Evolutionary conservation across 2,113 vertebrate species (phyloP).

Genomic region (Steatornis caripensis): DNA sequence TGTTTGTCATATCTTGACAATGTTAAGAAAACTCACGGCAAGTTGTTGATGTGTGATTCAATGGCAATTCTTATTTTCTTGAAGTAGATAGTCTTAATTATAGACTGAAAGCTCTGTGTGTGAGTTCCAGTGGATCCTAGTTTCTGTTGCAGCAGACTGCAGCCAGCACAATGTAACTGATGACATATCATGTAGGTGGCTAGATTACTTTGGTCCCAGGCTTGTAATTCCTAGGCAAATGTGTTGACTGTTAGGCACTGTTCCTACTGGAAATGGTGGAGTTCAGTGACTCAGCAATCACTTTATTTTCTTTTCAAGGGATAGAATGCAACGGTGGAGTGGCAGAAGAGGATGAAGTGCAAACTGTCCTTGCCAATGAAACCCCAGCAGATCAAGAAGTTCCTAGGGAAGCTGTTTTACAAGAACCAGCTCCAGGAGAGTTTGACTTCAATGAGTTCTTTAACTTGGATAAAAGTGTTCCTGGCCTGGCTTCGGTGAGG

Average conservation of each 20-base stretch:
- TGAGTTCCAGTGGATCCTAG: background rate
- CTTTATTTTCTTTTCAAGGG: slow-evolving; percentile 43
- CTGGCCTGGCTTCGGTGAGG: slow-evolving; percentile 96
- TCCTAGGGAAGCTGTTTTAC: slow-evolving; percentile 82
- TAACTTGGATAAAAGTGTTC: slow-evolving; percentile 96
- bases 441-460: slow-evolving; percentile 99
- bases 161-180: background rate
- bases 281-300: background rate
- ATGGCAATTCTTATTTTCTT: background rate
- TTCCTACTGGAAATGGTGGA: background rate
- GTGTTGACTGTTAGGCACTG: background rate
- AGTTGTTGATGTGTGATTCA: background rate
- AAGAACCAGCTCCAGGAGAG: slow-evolving; percentile 87
- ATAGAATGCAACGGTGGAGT: slow-evolving; percentile 90
- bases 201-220: background rate
- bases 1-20: background rate
- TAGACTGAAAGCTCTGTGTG: background rate
- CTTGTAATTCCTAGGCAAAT: background rate
- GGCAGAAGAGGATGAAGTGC: slow-evolving; percentile 82
- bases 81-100: no score
- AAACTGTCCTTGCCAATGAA: slow-evolving; percentile 68
- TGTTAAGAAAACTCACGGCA: background rate
- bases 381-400: slow-evolving; percentile 90
- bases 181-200: accelerated
- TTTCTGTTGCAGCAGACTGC: background rate